A percentile compares a stretch with the other conserved stretches of the same genome.
Conservation (phyloP, 2,888 invertebrate genomes). For the Melanostoma scalare region DNA sequence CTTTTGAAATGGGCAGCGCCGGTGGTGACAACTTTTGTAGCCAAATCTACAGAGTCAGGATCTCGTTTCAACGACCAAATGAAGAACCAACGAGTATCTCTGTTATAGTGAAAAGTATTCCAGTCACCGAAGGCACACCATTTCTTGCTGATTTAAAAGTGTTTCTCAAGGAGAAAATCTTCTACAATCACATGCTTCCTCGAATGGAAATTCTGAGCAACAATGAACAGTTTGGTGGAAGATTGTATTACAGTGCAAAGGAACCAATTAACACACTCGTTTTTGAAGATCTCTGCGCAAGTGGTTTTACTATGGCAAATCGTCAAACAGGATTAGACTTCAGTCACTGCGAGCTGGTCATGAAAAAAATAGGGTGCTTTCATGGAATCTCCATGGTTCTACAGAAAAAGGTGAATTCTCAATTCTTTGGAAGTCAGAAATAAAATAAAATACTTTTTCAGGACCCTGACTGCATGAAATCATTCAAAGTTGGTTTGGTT, state of each 20-base stretch:
- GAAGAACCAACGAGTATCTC: slow-evolving; percentile 58
- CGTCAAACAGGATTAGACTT: slow-evolving; percentile 83
- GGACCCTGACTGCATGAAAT: slow-evolving; percentile 28
- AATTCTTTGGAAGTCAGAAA: background rate
- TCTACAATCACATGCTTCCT: slow-evolving; percentile 80
- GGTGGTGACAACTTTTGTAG: slow-evolving; percentile 80
- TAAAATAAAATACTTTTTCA: slow-evolving; percentile 1
- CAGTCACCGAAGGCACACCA: slow-evolving; percentile 75
- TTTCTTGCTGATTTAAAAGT: slow-evolving; percentile 81
- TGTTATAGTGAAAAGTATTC: slow-evolving; percentile 80
- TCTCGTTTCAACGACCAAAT: slow-evolving; percentile 71
- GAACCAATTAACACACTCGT: slow-evolving; percentile 79
- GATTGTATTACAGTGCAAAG: slow-evolving; percentile 76
- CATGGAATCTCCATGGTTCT: slow-evolving; percentile 84
- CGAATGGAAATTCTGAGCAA: slow-evolving; percentile 80
- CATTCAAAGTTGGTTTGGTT: background rate
- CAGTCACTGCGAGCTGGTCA: slow-evolving; percentile 82
- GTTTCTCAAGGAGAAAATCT: slow-evolving; percentile 82
- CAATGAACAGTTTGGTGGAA: slow-evolving; percentile 77
- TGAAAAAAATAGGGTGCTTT: slow-evolving; percentile 83
- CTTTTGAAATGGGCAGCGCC: slow-evolving; percentile 78
- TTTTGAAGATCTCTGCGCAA: slow-evolving; percentile 83
- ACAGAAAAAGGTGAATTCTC: slow-evolving; percentile 81
- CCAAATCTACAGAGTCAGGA: slow-evolving; percentile 77
- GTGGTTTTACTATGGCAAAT: slow-evolving; percentile 83